Conservation (phyloP, 2,888 invertebrate species). For the Leptopilina syphax region DNA sequence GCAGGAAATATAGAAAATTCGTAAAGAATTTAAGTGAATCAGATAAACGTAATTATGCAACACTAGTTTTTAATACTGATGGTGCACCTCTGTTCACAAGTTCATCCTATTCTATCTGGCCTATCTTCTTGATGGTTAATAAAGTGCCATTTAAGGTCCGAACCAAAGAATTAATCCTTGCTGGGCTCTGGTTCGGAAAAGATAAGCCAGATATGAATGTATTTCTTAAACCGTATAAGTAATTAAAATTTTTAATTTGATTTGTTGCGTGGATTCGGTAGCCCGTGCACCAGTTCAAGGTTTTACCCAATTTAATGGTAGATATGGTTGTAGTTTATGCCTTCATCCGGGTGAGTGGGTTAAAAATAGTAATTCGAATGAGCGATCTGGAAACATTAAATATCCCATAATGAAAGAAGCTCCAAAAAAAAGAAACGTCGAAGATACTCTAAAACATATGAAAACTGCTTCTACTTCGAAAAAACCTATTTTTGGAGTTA, state of each 20-base stretch:
- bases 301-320: background rate
- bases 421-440: background rate
- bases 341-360: too few species aligned
- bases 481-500: background rate
- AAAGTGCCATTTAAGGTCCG: background rate
- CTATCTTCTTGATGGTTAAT: conserved; percentile 2
- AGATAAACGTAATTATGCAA: background rate
- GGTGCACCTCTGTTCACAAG: background rate
- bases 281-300: conserved; percentile 9
- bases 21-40: background rate
- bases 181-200: conserved; percentile 3
- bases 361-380: too few species aligned
- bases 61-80: background rate
- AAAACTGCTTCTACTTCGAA: background rate
- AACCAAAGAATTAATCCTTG: conserved; percentile 1
- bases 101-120: background rate
- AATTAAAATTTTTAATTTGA: background rate
- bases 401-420: background rate
- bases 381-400: background rate
- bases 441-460: background rate
- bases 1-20: background rate
- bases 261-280: background rate
- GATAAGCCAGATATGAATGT: background rate
- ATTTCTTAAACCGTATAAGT: background rate
- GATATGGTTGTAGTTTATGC: background rate